These are phyloP conservation scores for Dendrophyllia cribrosa DNA, from an alignment of 64 coral and sea anemone genomes.

Conservation along the genomic window DNA sequence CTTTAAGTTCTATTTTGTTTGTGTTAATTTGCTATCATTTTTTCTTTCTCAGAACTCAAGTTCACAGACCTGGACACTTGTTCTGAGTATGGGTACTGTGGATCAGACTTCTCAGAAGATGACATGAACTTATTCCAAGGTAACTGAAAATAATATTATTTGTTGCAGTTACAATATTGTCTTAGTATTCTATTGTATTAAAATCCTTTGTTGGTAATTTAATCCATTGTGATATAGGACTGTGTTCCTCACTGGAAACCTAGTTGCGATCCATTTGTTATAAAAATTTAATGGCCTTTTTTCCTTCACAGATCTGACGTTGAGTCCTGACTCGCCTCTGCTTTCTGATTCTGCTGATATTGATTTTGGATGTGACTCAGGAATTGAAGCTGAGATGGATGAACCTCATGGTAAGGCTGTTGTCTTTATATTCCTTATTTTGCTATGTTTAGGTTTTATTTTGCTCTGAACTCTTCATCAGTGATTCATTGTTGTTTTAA, in stretches of 20 bases:
- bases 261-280: too few relatives aligned
- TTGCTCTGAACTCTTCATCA: too few relatives aligned
- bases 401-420: conserved; percentile 65
- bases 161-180: too few relatives aligned
- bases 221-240: too few relatives aligned
- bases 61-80: conserved; percentile 24
- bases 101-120: conserved; percentile 24
- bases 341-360: conserved; percentile 43
- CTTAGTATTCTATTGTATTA: too few relatives aligned
- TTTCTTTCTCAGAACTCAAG: conserved; percentile 4
- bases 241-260: too few relatives aligned
- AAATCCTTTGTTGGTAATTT: too few relatives aligned
- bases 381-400: conserved; percentile 94
- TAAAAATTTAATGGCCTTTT: neutral
- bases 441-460: neutral
- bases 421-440: neutral
- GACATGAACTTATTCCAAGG: conserved; percentile 38
- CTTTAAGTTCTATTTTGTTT: neutral
- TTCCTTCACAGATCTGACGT: neutral
- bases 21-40: neutral
- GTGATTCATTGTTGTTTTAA: too few relatives aligned
- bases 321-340: conserved; percentile 4
- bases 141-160: neutral
- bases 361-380: conserved; percentile 90
- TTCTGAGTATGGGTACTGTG: conserved; percentile 37